phyloP scores from a whole-genome alignment of 2,888 invertebrate genomes.

The Arge pagana region DNA sequence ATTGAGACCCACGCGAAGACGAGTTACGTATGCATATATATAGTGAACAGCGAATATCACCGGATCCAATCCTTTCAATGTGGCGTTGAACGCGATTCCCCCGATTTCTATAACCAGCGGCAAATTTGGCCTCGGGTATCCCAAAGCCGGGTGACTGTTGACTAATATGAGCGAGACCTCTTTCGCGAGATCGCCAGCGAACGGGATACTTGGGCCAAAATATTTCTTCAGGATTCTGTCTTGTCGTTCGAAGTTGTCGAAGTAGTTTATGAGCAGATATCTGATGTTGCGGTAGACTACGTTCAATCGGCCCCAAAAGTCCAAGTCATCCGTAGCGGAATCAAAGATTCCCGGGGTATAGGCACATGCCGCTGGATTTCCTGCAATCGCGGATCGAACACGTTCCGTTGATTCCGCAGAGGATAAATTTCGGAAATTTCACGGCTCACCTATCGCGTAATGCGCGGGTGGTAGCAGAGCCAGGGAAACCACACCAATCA shows the following conservation, averaged over 20 bases:
- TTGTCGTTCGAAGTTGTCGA: not conserved
- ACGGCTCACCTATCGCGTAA: constrained; percentile 4
- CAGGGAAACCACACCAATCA: constrained; percentile 7
- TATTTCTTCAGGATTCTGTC: constrained; percentile 5
- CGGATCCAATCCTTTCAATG: not conserved
- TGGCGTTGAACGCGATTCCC: not conserved
- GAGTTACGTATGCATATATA: not conserved
- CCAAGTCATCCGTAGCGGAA: constrained; percentile 1
- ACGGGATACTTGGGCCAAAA: constrained; percentile 3
- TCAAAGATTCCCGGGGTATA: constrained; percentile 1
- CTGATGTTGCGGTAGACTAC: not conserved
- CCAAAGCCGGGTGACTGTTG: not conserved
- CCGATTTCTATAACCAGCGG: constrained; percentile 1
- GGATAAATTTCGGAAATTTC: too few relatives aligned
- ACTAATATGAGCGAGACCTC: constrained; percentile 2
- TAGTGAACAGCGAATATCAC: not conserved
- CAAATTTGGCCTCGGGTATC: constrained; percentile 8
- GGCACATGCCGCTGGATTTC: not conserved
- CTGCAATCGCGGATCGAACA: too few relatives aligned
- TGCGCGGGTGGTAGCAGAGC: not conserved
- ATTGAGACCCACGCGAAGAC: not conserved
- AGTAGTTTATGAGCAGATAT: not conserved
- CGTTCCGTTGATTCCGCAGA: too few relatives aligned
- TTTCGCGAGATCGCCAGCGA: not conserved
- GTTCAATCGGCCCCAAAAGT: constrained; percentile 2